These are phyloP conservation scores for Zophobas morio DNA, from an alignment of 1,140 invertebrate genomes.

Conservation along the genomic window DNA sequence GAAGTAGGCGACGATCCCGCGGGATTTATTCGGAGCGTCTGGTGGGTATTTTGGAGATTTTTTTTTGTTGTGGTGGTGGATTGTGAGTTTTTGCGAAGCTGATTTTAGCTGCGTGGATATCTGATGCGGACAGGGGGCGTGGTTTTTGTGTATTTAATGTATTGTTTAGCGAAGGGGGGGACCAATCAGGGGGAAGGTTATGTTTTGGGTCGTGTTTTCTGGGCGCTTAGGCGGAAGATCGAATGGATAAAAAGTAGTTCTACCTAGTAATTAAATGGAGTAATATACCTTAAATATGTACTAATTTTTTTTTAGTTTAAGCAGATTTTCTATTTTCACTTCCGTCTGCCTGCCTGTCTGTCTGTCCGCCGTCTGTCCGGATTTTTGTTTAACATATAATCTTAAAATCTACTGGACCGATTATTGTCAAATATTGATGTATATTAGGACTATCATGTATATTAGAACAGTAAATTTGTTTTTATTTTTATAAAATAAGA, in stretches of 20 bases:
- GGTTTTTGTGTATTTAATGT: neutral
- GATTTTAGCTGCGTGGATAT: conserved; percentile 9
- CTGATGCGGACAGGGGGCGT: conserved; percentile 9
- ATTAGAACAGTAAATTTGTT: too few relatives aligned
- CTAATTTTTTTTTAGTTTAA: too few relatives aligned
- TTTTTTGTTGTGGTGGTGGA: neutral
- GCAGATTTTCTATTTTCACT: too few relatives aligned
- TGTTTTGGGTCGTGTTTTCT: neutral
- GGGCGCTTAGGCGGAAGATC: neutral
- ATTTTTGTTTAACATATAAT: too few relatives aligned
- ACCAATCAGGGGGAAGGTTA: conserved; percentile 17
- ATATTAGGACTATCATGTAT: too few relatives aligned
- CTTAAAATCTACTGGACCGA: too few relatives aligned
- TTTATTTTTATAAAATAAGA: too few relatives aligned
- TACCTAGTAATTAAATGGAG: neutral
- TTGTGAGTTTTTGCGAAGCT: neutral
- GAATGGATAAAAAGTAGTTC: neutral
- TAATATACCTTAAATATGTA: too few relatives aligned
- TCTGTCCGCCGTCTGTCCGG: too few relatives aligned
- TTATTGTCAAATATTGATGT: too few relatives aligned
- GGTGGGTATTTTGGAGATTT: conserved; percentile 2
- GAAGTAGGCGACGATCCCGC: neutral
- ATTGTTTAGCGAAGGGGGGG: neutral
- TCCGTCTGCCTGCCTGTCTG: too few relatives aligned
- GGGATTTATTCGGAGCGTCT: conserved; percentile 6